Evolutionary conservation across 2,113 vertebrate genomes (phyloP).

Genomic region (Albula goreensis): DNA sequence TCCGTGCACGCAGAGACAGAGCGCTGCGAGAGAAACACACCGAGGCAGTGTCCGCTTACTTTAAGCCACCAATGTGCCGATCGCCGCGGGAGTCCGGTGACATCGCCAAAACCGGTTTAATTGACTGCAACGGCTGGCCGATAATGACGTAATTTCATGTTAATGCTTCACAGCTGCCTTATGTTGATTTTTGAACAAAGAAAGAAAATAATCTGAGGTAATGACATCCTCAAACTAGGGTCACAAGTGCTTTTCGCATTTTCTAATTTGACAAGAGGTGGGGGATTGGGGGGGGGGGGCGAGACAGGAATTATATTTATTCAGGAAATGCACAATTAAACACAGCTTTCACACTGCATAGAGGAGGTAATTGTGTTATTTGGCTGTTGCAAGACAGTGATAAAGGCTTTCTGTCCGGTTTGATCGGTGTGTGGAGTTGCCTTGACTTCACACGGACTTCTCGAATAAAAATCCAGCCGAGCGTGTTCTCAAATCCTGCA

Average conservation of each 20-base stretch:
- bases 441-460: not conserved
- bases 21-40: constrained; percentile 35
- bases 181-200: not conserved
- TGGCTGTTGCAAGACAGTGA: not conserved
- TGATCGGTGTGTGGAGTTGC: not conserved
- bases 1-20: constrained; percentile 24
- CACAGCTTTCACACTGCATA: not conserved
- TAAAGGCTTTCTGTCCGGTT: not conserved
- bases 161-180: not conserved
- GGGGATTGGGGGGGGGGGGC: too few species aligned
- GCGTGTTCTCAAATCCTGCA: not conserved
- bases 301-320: not conserved
- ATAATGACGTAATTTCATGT: not conserved
- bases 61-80: constrained; percentile 8
- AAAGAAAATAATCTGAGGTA: not conserved
- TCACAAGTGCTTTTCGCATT: not conserved
- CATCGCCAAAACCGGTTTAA: not conserved
- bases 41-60: constrained; percentile 44
- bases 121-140: not conserved
- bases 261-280: not conserved
- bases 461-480: not conserved
- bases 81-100: not conserved
- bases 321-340: not conserved
- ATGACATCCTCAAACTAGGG: not conserved
- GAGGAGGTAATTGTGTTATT: not conserved